Evolutionary conservation across 2,888 invertebrate species (phyloP).

Genomic region (Zele albiditarsus): DNA sequence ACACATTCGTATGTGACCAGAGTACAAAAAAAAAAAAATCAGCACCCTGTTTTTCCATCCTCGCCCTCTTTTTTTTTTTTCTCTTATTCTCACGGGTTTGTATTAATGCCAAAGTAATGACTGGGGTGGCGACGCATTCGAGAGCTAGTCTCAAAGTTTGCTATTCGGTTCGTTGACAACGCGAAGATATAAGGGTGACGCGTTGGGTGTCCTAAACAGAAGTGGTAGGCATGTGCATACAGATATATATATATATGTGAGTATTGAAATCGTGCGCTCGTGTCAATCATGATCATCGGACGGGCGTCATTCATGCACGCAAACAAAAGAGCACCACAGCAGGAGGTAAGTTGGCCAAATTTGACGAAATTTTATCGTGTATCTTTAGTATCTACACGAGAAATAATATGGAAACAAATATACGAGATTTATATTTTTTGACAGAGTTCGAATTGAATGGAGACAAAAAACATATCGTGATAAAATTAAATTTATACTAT

Average conservation of each 20-base stretch:
- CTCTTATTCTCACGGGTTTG: constrained; percentile 17
- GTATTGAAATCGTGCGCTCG: constrained; percentile 6
- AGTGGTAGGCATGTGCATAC: too few relatives aligned
- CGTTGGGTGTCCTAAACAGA: constrained; percentile 18
- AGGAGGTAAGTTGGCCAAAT: constrained; percentile 5
- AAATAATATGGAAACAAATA: too few relatives aligned
- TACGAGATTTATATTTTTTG: too few relatives aligned
- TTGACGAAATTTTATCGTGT: constrained; percentile 18
- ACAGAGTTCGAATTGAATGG: too few relatives aligned
- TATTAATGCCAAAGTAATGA: constrained; percentile 71
- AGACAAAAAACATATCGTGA: too few relatives aligned
- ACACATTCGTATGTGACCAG: constrained; percentile 40
- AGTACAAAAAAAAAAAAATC: constrained; percentile 57
- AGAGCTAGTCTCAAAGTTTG: constrained; percentile 60
- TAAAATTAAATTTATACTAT: too few relatives aligned
- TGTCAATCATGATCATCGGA: constrained; percentile 39
- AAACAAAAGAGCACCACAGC: constrained; percentile 21
- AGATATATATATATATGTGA: too few relatives aligned
- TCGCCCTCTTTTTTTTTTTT: constrained; percentile 48
- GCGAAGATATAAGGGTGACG: not conserved
- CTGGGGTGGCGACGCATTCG: constrained; percentile 67
- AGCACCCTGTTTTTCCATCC: constrained; percentile 38
- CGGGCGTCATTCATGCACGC: constrained; percentile 19
- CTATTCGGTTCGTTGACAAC: constrained; percentile 33
- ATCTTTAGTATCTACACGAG: too few relatives aligned